These are phyloP conservation scores for Echinarachnius parma DNA, from an alignment of 53 echinoderm and acorn worm genomes.

Conservation along the genomic window DNA sequence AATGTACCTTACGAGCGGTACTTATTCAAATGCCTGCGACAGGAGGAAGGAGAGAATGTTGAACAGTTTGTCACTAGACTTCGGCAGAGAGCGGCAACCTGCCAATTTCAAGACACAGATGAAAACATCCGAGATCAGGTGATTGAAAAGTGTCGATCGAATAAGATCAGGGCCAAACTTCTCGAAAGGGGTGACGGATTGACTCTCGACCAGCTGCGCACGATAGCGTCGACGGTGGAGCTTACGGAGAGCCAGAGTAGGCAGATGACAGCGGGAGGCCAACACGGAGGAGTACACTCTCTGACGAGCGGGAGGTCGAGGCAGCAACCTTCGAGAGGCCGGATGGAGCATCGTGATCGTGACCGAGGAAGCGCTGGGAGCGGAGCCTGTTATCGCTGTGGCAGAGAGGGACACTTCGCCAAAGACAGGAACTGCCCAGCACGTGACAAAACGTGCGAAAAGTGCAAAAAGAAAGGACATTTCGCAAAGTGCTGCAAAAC, in stretches of 20 bases:
- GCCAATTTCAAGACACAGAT: slow-evolving; percentile 15
- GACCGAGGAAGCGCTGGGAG: background rate
- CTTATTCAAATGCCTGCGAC: no score
- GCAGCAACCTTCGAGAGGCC: background rate
- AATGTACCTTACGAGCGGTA: no score
- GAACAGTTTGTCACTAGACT: slow-evolving; percentile 29
- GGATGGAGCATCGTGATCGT: background rate
- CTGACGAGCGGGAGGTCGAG: background rate
- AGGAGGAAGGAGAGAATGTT: no score
- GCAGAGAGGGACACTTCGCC: slow-evolving; percentile 47
- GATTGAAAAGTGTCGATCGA: slow-evolving; percentile 59
- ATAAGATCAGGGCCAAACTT: slow-evolving; percentile 41
- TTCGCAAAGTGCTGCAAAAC: slow-evolving; percentile 50
- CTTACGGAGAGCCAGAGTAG: slow-evolving; percentile 38
- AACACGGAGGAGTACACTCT: background rate
- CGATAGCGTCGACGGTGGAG: slow-evolving; percentile 48
- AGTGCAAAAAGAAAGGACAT: slow-evolving; percentile 39
- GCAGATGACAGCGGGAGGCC: slow-evolving; percentile 26
- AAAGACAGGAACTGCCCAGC: slow-evolving; percentile 54
- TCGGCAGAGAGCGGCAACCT: slow-evolving; percentile 9
- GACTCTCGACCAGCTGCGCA: slow-evolving; percentile 41
- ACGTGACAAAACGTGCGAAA: slow-evolving; percentile 33
- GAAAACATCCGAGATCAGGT: slow-evolving; percentile 48
- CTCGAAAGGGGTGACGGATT: slow-evolving; percentile 43
- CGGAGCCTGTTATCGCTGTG: slow-evolving; percentile 36